Percentiles rank a stretch among this genome's conserved stretches.
Evolutionary conservation across 1,140 invertebrate species (phyloP).

Genomic region (Batillaria attramentaria): DNA sequence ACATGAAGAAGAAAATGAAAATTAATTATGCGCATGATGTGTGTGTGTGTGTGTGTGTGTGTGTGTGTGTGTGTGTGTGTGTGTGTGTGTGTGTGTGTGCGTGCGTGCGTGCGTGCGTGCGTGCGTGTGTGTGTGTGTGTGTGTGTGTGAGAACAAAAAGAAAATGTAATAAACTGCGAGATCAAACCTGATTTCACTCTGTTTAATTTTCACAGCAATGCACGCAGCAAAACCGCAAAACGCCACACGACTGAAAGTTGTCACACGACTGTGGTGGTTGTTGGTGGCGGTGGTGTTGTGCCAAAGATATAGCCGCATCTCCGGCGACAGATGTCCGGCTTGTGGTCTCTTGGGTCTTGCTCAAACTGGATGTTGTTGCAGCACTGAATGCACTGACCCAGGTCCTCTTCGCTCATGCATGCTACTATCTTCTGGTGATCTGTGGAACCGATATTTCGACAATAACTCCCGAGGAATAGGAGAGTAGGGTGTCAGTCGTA

Average conservation of each 20-base stretch:
- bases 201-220: neutral
- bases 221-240: neutral
- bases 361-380: too few species aligned
- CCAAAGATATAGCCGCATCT: too few species aligned
- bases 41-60: neutral
- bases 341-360: too few species aligned
- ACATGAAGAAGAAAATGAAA: too few species aligned
- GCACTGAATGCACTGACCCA: too few species aligned
- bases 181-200: neutral
- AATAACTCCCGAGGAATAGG: neutral
- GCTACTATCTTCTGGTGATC: neutral
- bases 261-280: neutral
- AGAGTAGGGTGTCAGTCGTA: neutral
- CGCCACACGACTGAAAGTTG: neutral
- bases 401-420: too few species aligned
- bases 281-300: too few species aligned
- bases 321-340: too few species aligned
- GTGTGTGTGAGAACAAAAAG: neutral
- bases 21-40: neutral
- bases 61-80: constrained; percentile 18
- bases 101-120: neutral
- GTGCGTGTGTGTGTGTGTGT: neutral
- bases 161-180: neutral
- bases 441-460: neutral
- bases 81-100: neutral